Evolutionary conservation across 2,888 invertebrate genomes (phyloP), one percentile per base, ranked within the genome.

Genomic region (Coecobrya sp.): DNA sequence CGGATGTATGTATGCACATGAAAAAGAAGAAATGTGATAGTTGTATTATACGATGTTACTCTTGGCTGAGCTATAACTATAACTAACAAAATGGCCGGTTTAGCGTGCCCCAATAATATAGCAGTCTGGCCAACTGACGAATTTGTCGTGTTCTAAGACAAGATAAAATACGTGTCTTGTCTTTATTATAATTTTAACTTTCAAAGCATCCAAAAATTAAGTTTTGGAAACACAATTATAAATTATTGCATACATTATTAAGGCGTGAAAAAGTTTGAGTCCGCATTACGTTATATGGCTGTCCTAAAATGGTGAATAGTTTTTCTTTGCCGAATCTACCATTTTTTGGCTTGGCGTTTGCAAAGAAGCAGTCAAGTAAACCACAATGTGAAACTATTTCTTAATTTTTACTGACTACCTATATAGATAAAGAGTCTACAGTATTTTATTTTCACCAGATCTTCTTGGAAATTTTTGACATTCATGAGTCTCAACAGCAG

Each of bases 291-390:
- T 7, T 36, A 4, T 36, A 36, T n/a, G n/a, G n/a, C n/a, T n/a
- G n/a, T n/a, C 36, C 7, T 7, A 36, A 36, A 2, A 36, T 36
- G 36, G 36, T 2, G 7, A 36, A 36, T 36, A 36, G n/a, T n/a
- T n/a, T n/a, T n/a, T n/a, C n/a, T n/a, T n/a, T n/a, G n/a, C n/a
- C n/a, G n/a, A n/a, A n/a, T n/a, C n/a, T n/a, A n/a, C n/a, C n/a
- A n/a, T n/a, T n/a, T 49, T 13, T 49, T 49, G 10, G 49, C 2
- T 4, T 27, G 10, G 4, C 25, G 8, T 70, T 0, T 0, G 7
- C 36, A 70, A 27, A 27, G 16, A 70, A 27, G 30, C 2, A 30
- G 70, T 70, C 19, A 70, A 70, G 70, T 68, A n/a, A n/a, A n/a
- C 13, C 11, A 22, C 68, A 8, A 19, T 5, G 68, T 68, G 25